Conservation (phyloP, 2,888 invertebrate species). For the Lissonota sp. region DNA sequence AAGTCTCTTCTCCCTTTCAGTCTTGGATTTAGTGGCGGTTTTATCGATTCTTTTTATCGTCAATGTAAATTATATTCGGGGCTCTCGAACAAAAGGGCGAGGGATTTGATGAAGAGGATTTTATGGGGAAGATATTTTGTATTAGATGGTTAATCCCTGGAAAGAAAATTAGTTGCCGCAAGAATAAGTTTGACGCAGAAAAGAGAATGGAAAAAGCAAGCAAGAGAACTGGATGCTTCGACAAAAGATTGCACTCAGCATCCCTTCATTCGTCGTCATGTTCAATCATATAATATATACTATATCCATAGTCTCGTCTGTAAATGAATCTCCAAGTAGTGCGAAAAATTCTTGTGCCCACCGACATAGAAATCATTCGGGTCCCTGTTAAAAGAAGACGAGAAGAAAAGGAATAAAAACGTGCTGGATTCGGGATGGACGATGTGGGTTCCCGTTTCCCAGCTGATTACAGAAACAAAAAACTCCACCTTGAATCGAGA, state of each 20-base stretch:
- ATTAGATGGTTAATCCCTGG: too few species aligned
- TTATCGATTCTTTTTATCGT: conserved; percentile 81
- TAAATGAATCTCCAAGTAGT: conserved; percentile 33
- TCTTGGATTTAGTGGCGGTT: conserved; percentile 35
- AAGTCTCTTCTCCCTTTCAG: conserved; percentile 8
- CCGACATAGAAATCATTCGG: conserved; percentile 32
- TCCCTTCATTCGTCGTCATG: not conserved
- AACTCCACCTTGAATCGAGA: conserved; percentile 37
- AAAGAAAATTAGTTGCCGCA: too few species aligned
- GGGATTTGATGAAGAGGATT: too few species aligned
- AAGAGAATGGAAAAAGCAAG: not conserved
- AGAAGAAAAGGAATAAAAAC: conserved; percentile 4
- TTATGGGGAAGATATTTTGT: too few species aligned
- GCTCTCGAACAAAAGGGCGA: too few species aligned
- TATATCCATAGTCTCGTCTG: not conserved
- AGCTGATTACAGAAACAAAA: conserved; percentile 54
- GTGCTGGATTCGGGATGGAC: conserved; percentile 17
- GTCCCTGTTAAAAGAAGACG: not conserved
- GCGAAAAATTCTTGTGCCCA: conserved; percentile 13
- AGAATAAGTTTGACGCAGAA: too few species aligned
- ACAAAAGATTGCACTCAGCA: conserved; percentile 29
- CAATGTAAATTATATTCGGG: conserved; percentile 46
- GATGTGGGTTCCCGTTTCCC: conserved; percentile 48
- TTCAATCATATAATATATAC: too few species aligned
- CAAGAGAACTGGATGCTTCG: not conserved